Percentiles rank a stretch among this genome's conserved stretches.
Conservation (phyloP, 92 coral and sea anemone genomes). For the Zoanthus sociatus region DNA sequence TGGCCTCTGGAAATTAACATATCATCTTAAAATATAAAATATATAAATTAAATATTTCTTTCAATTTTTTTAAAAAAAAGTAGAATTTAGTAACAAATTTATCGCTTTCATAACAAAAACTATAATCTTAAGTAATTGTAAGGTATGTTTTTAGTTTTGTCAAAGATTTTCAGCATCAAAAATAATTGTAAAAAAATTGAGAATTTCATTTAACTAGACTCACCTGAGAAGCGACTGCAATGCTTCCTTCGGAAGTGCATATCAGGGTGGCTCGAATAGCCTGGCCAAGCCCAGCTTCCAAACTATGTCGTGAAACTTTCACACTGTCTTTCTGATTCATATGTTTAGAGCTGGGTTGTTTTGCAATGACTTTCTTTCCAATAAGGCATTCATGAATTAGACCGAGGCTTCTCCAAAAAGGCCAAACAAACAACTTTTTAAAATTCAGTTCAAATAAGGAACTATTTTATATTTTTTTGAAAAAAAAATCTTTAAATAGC, state of each 20-base stretch:
- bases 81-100: too few relatives aligned
- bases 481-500: not conserved
- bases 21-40: too few relatives aligned
- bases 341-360: constrained; percentile 13
- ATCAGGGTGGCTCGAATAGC: constrained; percentile 78
- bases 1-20: too few relatives aligned
- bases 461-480: not conserved
- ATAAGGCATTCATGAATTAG: constrained; percentile 25
- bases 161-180: too few relatives aligned
- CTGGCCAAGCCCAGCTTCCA: constrained; percentile 88
- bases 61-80: too few relatives aligned
- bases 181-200: too few relatives aligned
- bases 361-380: constrained; percentile 15
- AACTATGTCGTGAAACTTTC: constrained; percentile 73
- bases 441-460: not conserved
- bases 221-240: constrained; percentile 54
- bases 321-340: constrained; percentile 82
- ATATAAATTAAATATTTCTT: too few relatives aligned
- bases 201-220: not conserved
- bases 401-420: not conserved
- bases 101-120: too few relatives aligned
- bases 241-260: constrained; percentile 73
- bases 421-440: not conserved
- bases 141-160: too few relatives aligned
- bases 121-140: too few relatives aligned